Evolutionary conservation across 2,113 vertebrate genomes (phyloP), one percentile per base, ranked within the genome.

Genomic region (Hipposideros armiger): DNA sequence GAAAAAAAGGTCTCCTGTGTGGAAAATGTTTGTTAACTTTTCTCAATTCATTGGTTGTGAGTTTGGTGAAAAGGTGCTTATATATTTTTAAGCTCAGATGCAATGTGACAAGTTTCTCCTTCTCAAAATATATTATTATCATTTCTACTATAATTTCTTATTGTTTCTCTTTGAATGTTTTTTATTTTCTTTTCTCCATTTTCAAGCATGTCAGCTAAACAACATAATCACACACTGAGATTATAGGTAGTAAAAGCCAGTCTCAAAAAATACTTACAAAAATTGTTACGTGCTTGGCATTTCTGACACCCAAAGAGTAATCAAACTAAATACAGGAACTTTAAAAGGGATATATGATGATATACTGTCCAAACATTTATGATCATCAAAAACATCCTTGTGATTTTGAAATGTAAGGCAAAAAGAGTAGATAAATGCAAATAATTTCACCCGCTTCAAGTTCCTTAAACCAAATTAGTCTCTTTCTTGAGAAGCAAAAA

Each of bases 351-450:
- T 89, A 66, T 72, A 74, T 80, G 60, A 95, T 81, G 45, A 58
- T 42, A 77, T 32, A 16, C 17, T 94, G 95, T 98, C 70, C 96
- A 97, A 98, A 96, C 30, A 42, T 30, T 96, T 91, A 95, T 64
- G 62, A 56, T n/a, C 60, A 80, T 91, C 80, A 88, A 97, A 97
- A 97, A 28, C 40, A 78, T 24, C 1, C 62, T 78, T 70, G 74
- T 62, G 19, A 72, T 60, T 94, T 24, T 94, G 1, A 67, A 97
- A 97, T 20, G 26, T 0, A 96, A 94, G 95, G 19, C 22, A 4
- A 1, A 97, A 95, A 97, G 2, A 94, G 81, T 26, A 17, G 86
- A 91, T 77, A 97, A 95, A 93, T 67, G 0, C 50, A 93, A 97
- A 10, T 54, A 60, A 28, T 84, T 97, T 94, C 95, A 94, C 69